Base-by-base conservation (phyloP, 2,113 vertebrate species). In the Chlorodrepanis virens region DNA sequence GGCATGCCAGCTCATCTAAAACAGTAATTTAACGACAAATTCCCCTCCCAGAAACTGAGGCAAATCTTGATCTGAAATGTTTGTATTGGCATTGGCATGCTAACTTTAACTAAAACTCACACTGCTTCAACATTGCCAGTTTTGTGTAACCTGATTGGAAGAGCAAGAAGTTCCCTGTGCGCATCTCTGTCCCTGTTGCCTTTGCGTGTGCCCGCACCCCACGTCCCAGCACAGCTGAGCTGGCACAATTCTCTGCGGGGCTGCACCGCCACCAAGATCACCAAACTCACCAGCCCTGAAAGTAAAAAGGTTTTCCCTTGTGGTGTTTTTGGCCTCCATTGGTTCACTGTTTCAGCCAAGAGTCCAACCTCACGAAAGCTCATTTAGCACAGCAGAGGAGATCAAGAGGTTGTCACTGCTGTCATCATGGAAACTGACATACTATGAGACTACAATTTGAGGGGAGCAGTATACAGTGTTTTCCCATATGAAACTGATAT, bases 81-180 rank as follows among this genome's bases (percentile, higher is more conserved):
- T 40, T 40, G 40, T 40, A 40, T 40, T 40, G 40, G 12, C 40
- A 40, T 40, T 40, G 40, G 40, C 40, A 40, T 40, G 40, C 40
- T 14, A 16, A 61, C 11, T 69, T 86, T 53, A 39, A 39, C 23
- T 50, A 63, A 77, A 80, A 80, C 3, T 76, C 74, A 40, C 13
- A 5, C 22, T 50, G 5, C 23, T 87, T 53, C 70, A 50, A 57
- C 1, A 0, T 9, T 27, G 18, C 4, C 33, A 42, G n/a, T 61
- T 93, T 84, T 61, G 18, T 28, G 39, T 20, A 59, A 10, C 6
- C 11, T 50, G 11, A 40, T 14, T 15, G 4, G 40, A 92, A 83
- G 15, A 89, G 17, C 31, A 69, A 56, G 31, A 72, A 68, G 45
- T 22, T 81, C 15, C 28, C 1, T 0, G 0, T 2, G 1, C 10